Evolutionary conservation across 2,888 invertebrate genomes (phyloP).

Genomic region (Gasteruption jaculator): DNA sequence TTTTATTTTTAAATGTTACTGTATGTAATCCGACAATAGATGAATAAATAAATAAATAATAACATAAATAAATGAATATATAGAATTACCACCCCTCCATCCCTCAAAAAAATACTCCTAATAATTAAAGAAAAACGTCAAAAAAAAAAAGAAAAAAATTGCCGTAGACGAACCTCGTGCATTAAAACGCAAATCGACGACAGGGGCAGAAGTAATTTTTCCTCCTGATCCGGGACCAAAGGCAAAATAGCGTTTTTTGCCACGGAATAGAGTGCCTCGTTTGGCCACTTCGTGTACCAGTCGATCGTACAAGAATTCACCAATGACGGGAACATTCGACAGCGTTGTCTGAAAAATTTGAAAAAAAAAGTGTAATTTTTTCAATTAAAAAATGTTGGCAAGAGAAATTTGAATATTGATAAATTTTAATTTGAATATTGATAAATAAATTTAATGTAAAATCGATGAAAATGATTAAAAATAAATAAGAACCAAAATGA

Average conservation of each 20-base stretch:
- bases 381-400: neutral
- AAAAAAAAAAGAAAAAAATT: slow-evolving; percentile 3
- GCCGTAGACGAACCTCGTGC: slow-evolving; percentile 61
- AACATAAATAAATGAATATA: too few species aligned
- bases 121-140: slow-evolving; percentile 7
- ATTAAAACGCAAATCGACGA: slow-evolving; percentile 68
- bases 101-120: neutral
- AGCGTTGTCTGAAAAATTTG: slow-evolving; percentile 63
- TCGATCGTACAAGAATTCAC: slow-evolving; percentile 90
- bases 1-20: neutral
- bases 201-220: slow-evolving; percentile 55
- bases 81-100: too few species aligned
- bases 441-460: slow-evolving; percentile 1
- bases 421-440: too few species aligned
- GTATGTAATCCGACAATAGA: too few species aligned
- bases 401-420: too few species aligned
- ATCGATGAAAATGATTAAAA: slow-evolving; percentile 39
- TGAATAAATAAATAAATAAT: too few species aligned
- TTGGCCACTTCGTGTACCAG: slow-evolving; percentile 92
- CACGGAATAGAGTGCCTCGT: slow-evolving; percentile 79
- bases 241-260: slow-evolving; percentile 68
- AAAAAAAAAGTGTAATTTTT: neutral
- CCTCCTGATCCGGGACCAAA: slow-evolving; percentile 55
- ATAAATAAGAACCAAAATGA: too few species aligned
- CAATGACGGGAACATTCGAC: slow-evolving; percentile 91